phyloP scores from a whole-genome alignment of 2,797 vertebrate genomes.

The Sebastes taczanowskii region DNA sequence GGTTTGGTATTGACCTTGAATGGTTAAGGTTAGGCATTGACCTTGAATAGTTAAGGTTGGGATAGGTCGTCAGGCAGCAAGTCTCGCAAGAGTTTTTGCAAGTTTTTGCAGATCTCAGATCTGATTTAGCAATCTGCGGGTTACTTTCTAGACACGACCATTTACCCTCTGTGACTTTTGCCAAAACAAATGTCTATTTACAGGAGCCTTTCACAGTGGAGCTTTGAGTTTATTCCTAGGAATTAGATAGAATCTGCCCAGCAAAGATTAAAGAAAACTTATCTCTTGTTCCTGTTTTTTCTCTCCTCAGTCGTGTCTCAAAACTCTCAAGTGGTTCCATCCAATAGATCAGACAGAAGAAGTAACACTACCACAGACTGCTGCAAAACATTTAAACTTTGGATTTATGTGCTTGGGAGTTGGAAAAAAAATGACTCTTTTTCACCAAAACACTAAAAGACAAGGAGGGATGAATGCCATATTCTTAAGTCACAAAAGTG shows the following conservation, averaged over 20 bases:
- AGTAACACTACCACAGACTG: neutral
- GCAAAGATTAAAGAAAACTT: neutral
- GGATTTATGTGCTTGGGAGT: neutral
- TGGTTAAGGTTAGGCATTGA: too few species aligned
- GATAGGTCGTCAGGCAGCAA: too few species aligned
- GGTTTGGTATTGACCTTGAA: too few species aligned
- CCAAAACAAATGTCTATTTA: neutral
- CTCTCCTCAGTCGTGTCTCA: neutral
- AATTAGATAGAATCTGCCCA: neutral
- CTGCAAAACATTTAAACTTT: neutral
- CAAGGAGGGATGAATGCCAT: neutral
- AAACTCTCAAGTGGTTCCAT: neutral
- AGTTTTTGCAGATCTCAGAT: too few species aligned
- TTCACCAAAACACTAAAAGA: neutral
- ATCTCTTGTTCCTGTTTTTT: neutral
- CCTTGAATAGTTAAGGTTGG: too few species aligned
- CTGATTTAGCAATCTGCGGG: too few species aligned
- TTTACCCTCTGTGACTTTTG: neutral
- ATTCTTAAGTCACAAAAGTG: neutral
- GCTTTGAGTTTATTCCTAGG: neutral
- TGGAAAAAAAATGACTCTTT: neutral
- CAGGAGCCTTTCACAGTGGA: neutral
- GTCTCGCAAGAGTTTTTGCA: too few species aligned
- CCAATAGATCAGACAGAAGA: neutral
- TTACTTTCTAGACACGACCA: too few species aligned